Evolutionary conservation across 1,140 invertebrate species (phyloP).

Genomic region (Prorops nasuta): DNA sequence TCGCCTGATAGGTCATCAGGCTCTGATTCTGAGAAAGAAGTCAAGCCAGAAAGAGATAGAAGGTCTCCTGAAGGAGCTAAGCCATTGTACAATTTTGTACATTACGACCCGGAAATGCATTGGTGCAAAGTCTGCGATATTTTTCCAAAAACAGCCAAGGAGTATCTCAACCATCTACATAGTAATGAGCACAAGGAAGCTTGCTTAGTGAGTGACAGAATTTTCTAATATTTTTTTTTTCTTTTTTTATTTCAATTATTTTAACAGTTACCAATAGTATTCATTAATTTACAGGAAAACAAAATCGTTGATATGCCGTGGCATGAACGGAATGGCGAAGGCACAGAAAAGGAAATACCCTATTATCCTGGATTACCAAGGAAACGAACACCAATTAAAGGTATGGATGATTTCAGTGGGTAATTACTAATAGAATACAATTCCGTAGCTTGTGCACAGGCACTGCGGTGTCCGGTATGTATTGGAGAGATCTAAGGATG

Average conservation of each 20-base stretch:
- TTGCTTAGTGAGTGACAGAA: conserved; percentile 52
- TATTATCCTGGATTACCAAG: conserved; percentile 66
- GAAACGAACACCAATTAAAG: conserved; percentile 78
- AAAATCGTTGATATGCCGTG: conserved; percentile 74
- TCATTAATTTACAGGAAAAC: conserved; percentile 56
- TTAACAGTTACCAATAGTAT: conserved; percentile 16
- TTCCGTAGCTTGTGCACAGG: conserved; percentile 56
- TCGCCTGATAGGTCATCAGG: conserved; percentile 40
- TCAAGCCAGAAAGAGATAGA: conserved; percentile 42
- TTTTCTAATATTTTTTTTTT: conserved; percentile 3
- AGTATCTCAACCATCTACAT: conserved; percentile 81
- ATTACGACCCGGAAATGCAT: conserved; percentile 85
- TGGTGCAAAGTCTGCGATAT: conserved; percentile 84
- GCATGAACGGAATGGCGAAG: conserved; percentile 63
- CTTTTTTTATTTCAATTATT: neutral
- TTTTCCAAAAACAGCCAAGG: conserved; percentile 81
- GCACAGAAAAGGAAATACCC: conserved; percentile 64
- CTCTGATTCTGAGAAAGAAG: conserved; percentile 50
- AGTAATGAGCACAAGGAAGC: conserved; percentile 70
- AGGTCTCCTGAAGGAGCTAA: conserved; percentile 36
- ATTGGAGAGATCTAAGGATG: conserved; percentile 47
- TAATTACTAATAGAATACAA: conserved; percentile 54
- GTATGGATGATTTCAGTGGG: conserved; percentile 54
- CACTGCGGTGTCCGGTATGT: conserved; percentile 54
- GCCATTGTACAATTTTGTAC: conserved; percentile 71